Percentiles rank a stretch among this genome's conserved stretches.
Conservation (phyloP, 2,797 vertebrate genomes). For the Cheirogaleus major region DNA sequence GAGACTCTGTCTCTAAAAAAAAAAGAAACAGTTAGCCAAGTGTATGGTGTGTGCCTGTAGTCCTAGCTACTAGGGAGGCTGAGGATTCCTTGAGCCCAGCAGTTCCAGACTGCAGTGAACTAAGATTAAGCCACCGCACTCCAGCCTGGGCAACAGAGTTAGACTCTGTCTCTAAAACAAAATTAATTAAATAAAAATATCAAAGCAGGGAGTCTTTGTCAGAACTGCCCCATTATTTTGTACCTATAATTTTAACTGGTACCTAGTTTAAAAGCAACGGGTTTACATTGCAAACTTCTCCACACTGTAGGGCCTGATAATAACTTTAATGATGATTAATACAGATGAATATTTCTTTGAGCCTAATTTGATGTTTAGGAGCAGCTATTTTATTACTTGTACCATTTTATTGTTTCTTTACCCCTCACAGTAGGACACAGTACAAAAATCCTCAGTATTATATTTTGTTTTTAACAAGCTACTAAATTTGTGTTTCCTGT, state of each 20-base stretch:
- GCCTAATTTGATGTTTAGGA: constrained; percentile 7
- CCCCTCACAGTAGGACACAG: background rate
- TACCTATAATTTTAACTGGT: background rate
- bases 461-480: constrained; percentile 5
- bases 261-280: background rate
- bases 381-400: constrained; percentile 20
- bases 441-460: background rate
- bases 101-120: background rate
- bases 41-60: background rate
- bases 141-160: background rate
- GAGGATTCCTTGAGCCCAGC: background rate
- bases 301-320: background rate
- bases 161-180: background rate
- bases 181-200: background rate
- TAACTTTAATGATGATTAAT: constrained; percentile 24
- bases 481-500: background rate
- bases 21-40: background rate
- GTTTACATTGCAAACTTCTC: background rate
- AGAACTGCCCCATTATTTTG: background rate
- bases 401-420: background rate
- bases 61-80: background rate
- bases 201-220: background rate
- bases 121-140: background rate
- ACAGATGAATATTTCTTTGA: background rate
- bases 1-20: background rate